Conservation (phyloP, 35 echinoderm and acorn worm genomes). For the Diadema setosum region DNA sequence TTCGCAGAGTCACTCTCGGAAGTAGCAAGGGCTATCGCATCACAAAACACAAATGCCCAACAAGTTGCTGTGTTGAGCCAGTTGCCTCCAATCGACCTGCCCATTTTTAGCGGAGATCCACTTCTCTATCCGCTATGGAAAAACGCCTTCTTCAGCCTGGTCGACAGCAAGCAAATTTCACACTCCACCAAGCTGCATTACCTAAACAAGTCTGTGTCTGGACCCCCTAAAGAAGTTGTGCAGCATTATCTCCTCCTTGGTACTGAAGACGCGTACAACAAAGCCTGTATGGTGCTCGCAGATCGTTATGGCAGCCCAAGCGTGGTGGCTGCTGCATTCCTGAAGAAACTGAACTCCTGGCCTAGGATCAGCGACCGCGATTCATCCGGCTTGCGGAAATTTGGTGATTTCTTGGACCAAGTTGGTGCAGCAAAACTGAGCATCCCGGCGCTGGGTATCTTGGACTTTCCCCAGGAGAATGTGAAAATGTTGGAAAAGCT, state of each 20-base stretch:
- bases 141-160: not conserved
- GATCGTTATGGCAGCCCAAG: constrained; percentile 17
- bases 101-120: not conserved
- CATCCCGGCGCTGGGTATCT: not conserved
- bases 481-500: constrained; percentile 11
- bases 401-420: constrained; percentile 2
- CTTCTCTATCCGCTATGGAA: constrained; percentile 6
- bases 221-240: not conserved
- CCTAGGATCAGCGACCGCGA: not conserved
- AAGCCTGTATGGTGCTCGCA: not conserved
- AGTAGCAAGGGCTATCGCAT: not conserved
- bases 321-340: not conserved
- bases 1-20: not conserved
- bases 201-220: not conserved
- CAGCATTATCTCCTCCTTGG: constrained; percentile 8
- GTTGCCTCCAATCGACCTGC: not conserved
- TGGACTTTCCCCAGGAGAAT: constrained; percentile 19
- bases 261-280: constrained; percentile 12
- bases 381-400: not conserved
- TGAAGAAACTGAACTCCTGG: not conserved
- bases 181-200: not conserved
- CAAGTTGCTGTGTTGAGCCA: not conserved
- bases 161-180: not conserved
- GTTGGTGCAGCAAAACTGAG: not conserved
- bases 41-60: not conserved